phyloP scores from a whole-genome alignment of 2,113 vertebrate genomes.

The Psettodes erumei region DNA sequence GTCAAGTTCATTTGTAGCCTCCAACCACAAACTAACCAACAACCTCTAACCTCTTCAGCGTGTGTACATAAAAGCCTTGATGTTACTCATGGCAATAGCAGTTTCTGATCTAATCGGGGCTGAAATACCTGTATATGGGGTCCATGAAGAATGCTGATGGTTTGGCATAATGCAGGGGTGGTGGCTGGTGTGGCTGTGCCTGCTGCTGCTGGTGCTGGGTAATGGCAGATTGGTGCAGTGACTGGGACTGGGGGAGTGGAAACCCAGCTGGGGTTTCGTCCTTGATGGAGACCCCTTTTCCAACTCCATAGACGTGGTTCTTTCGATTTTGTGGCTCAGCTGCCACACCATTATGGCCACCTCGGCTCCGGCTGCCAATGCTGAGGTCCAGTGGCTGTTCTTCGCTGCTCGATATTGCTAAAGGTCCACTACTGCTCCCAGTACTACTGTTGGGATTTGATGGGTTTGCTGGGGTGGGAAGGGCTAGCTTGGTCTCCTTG shows the following conservation, averaged over 20 bases:
- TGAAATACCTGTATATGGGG: constrained; percentile 99
- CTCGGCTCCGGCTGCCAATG: constrained; percentile 91
- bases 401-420: constrained; percentile 80
- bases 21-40: background rate
- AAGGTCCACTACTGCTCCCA: constrained; percentile 68
- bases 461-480: constrained; percentile 79
- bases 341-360: constrained; percentile 88
- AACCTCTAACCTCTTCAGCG: background rate
- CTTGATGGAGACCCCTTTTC: constrained; percentile 81
- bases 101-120: constrained; percentile 80
- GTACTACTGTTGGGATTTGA: constrained; percentile 72
- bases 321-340: constrained; percentile 86
- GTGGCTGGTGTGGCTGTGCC: constrained; percentile 89
- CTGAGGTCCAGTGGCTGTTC: constrained; percentile 98
- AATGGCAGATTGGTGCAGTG: constrained; percentile 87
- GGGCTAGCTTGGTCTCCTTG: constrained; percentile 89
- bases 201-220: constrained; percentile 87
- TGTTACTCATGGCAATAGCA: background rate
- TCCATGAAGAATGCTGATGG: constrained; percentile 99
- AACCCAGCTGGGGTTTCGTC: constrained; percentile 85
- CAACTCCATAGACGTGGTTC: constrained; percentile 89
- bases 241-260: constrained; percentile 86
- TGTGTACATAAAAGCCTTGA: background rate
- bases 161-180: constrained; percentile 96
- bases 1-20: constrained; percentile 52